Base-by-base conservation (phyloP, 1,140 invertebrate species). In the Diploscapter pachys region DNA sequence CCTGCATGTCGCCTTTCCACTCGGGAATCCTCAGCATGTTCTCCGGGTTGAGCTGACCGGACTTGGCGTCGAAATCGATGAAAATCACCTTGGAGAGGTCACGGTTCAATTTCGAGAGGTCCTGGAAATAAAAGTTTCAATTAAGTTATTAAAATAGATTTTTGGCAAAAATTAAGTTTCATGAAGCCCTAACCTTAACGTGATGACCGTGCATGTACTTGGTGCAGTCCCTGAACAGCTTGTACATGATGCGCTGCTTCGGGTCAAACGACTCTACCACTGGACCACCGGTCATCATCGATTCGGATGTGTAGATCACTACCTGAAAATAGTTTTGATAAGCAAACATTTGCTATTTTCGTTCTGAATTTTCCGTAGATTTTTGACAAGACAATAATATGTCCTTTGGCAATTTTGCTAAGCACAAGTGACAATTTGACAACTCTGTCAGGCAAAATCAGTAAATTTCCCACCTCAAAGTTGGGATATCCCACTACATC, bases 41-140 rank as follows among this genome's bases (percentile, higher is more conserved):
- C 81, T 92, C 90, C 4, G 91, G 91, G 86, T 98, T 92, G 73
- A 93, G 90, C 86, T 95, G 91, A 2, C 93, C 92, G 48, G 93
- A 92, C 77, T 93, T 89, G 52, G 89, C 84, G 88, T 98, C 92
- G 92, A 95, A 98, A 84, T 99, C 97, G 49, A 99, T 89, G 64
- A 96, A 92, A 84, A 99, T 98, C 0, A 96, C 94, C 89, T 93
- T 97, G 69, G 90, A 92, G 55, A 98, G 88, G 88, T 99, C 95
- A 74, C 96, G 89, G 86, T 99, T 99, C 3, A 99, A 88, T 80
- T 92, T 92, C 80, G 92, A 91, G 65, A 99, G 88, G 88, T 84
- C 83, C 83, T 82, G 53, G 9, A 81, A 11, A 31, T 11, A 59
- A 51, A 48, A 73, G 56, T 49, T 64, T 71, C 5, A 64, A 57